Conservation (phyloP, 2,797 vertebrate species). For the Euthynnus affinis region DNA sequence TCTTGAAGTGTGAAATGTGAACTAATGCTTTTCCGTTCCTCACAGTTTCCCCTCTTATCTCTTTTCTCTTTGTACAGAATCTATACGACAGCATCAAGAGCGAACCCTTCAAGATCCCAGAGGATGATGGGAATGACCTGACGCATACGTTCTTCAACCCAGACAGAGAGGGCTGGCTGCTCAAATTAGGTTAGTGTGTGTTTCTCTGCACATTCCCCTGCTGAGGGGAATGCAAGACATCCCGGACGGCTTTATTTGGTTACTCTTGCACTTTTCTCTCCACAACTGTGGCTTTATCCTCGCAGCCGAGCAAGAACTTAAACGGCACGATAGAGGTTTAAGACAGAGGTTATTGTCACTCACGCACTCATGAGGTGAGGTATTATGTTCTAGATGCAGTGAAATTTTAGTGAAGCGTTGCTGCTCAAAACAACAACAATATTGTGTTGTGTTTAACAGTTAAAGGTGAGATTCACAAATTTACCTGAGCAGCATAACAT, state of each 20-base stretch:
- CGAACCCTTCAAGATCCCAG: constrained; percentile 96
- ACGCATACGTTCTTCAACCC: constrained; percentile 98
- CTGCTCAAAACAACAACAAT: not conserved
- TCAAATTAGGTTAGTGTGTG: constrained; percentile 91
- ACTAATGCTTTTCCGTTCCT: constrained; percentile 7
- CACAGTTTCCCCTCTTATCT: not conserved
- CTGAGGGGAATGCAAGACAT: constrained; percentile 38
- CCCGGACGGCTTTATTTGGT: constrained; percentile 50
- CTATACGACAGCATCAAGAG: constrained; percentile 94
- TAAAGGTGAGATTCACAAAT: too few relatives aligned
- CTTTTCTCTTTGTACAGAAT: constrained; percentile 82
- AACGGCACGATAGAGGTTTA: not conserved
- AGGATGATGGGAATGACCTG: constrained; percentile 98
- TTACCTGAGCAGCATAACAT: not conserved
- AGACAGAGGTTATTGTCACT: not conserved
- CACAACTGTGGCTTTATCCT: constrained; percentile 23
- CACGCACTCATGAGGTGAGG: not conserved
- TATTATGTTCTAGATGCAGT: not conserved
- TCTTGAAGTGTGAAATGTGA: constrained; percentile 20
- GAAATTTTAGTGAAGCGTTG: too few relatives aligned
- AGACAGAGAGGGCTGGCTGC: constrained; percentile 95
- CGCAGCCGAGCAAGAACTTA: not conserved
- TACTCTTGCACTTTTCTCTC: constrained; percentile 18
- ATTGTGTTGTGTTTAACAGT: not conserved
- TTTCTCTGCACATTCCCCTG: constrained; percentile 22